These are phyloP conservation scores for Gallirallus australis DNA, from an alignment of 2,797 vertebrate species.

Conservation along the genomic window DNA sequence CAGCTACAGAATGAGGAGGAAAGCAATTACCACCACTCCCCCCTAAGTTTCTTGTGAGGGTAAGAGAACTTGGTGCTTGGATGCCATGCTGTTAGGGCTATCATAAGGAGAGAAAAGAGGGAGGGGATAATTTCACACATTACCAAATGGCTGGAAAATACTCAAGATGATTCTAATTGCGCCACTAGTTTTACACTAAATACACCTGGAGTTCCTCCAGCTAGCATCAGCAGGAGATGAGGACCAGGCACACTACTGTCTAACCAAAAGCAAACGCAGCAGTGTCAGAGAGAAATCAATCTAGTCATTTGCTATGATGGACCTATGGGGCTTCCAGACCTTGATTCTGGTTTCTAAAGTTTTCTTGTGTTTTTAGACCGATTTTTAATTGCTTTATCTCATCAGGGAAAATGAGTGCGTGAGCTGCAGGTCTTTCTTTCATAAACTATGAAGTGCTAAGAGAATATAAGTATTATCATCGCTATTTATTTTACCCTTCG, in stretches of 20 bases:
- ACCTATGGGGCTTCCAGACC: neutral
- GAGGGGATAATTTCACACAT: neutral
- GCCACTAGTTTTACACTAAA: neutral
- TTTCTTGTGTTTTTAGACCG: neutral
- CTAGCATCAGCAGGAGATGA: neutral
- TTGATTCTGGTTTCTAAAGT: neutral
- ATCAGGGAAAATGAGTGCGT: neutral
- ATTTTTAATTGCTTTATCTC: slow-evolving; percentile 48
- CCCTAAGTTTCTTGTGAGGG: neutral
- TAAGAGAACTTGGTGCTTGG: neutral
- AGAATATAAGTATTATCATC: neutral
- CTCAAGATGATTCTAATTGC: neutral
- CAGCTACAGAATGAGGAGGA: neutral
- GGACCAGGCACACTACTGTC: neutral
- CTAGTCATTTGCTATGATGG: neutral
- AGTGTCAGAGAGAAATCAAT: neutral
- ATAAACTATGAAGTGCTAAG: slow-evolving; percentile 15
- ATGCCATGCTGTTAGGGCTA: neutral
- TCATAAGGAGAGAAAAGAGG: neutral
- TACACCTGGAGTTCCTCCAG: neutral
- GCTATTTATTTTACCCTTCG: slow-evolving; percentile 29
- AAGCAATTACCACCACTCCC: neutral
- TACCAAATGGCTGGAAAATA: neutral
- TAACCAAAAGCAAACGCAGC: neutral
- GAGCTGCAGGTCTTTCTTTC: neutral